These are phyloP conservation scores for Melanogrammus aeglefinus DNA, from an alignment of 2,797 vertebrate species.

Conservation along the genomic window DNA sequence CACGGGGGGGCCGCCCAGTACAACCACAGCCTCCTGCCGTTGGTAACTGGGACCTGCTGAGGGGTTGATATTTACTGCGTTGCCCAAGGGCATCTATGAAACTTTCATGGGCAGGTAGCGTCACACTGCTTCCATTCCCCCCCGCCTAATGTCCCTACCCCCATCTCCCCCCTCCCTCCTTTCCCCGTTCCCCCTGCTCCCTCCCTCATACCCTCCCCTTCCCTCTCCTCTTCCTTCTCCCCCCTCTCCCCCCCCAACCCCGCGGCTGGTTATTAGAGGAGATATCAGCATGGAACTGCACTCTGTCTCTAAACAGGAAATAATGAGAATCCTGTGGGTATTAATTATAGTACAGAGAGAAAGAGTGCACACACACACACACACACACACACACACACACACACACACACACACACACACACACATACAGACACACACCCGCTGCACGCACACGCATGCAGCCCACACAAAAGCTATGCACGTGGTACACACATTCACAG, in stretches of 20 bases:
- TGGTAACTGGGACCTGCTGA: not conserved
- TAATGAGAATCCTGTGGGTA: constrained; percentile 59
- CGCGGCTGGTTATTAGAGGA: constrained; percentile 40
- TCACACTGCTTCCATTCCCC: not conserved
- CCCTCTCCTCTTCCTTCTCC: too few species aligned
- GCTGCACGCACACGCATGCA: not conserved
- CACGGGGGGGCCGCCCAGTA: not conserved
- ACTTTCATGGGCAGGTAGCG: not conserved
- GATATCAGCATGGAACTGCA: constrained; percentile 36
- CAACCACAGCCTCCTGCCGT: not conserved
- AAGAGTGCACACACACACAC: constrained; percentile 1
- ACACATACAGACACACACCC: not conserved
- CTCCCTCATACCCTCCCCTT: too few species aligned
- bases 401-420: not conserved
- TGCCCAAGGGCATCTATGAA: not conserved
- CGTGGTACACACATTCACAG: not conserved
- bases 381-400: not conserved
- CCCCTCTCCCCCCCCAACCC: not conserved
- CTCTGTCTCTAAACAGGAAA: constrained; percentile 38
- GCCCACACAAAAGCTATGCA: not conserved
- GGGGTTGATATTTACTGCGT: not conserved
- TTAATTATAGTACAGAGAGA: constrained; percentile 49
- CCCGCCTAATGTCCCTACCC: not conserved
- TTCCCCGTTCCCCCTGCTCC: constrained; percentile 7
- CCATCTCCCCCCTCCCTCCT: not conserved